Percentiles rank a stretch among this genome's conserved stretches.
Conservation (phyloP, 2,797 vertebrate species). For the Synanceia verrucosa region DNA sequence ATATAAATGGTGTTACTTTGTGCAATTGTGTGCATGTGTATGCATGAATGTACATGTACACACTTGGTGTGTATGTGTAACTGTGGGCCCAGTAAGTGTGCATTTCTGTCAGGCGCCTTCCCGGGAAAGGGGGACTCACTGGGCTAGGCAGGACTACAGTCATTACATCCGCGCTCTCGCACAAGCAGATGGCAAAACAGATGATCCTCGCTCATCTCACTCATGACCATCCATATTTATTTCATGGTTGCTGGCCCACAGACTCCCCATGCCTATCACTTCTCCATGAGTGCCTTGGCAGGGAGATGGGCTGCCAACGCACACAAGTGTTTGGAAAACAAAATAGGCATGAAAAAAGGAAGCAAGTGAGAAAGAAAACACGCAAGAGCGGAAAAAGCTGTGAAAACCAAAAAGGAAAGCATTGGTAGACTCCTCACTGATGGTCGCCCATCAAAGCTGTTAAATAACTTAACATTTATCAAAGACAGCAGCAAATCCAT, state of each 20-base stretch:
- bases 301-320: conserved; percentile 62
- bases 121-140: conserved; percentile 67
- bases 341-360: conserved; percentile 74
- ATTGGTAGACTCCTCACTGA: conserved; percentile 47
- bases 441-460: conserved; percentile 72
- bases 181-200: conserved; percentile 88
- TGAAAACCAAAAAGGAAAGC: conserved; percentile 68
- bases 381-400: conserved; percentile 50
- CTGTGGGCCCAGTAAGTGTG: conserved; percentile 44
- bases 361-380: conserved; percentile 59
- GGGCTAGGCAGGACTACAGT: conserved; percentile 78
- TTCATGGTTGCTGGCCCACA: conserved; percentile 85
- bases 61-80: conserved; percentile 35
- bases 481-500: conserved; percentile 85
- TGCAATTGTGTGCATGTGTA: conserved; percentile 23
- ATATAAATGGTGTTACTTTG: conserved; percentile 37
- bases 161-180: conserved; percentile 77
- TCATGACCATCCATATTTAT: conserved; percentile 88
- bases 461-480: conserved; percentile 85
- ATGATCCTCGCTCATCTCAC: conserved; percentile 86
- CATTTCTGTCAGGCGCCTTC: conserved; percentile 63
- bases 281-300: conserved; percentile 80
- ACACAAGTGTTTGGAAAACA: conserved; percentile 80
- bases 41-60: conserved; percentile 23
- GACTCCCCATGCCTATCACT: conserved; percentile 78